Base-by-base conservation (phyloP, 2,888 invertebrate species). In the Agrilus biguttatus region DNA sequence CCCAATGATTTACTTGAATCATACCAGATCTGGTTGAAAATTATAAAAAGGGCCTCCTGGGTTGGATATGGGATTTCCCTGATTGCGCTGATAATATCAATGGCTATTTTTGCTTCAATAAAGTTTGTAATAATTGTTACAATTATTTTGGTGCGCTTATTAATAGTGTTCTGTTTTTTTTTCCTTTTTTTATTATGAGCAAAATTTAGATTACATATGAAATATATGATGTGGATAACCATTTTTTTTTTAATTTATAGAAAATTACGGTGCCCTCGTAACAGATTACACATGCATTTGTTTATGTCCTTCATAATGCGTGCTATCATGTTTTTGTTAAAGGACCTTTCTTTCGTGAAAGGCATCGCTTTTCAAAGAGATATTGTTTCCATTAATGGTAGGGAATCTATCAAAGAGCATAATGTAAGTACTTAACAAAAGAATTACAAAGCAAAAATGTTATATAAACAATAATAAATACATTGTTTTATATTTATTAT, bases 241-340 rank as follows among this genome's bases (percentile, higher is more conserved):
- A 17, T 17, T 17, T 17, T 17, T 17, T 41, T 41, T 41, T 46
- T 36, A 21, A 21, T 44, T 59, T 59, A 35, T 57, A 80, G 80
- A 55, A 73, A 74, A 52, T 62, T 81, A 21, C 69, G 75, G 50
- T 80, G 79, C 57, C 74, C 78, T 1, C 63, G 80, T 46, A 81
- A 80, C 61, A 71, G 72, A 39, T 66, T 81, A 3, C 80, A 80
- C 57, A 70, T 78, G 61, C 75, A 81, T 55, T 65, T 81, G 42
- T 80, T 80, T 60, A 59, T 71, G 1, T 79, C 79, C 1, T 80
- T 78, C 60, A 74, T 78, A 40, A 62, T 79, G 55, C 67, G 78
- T 49, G 77, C 75, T 1, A 66, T 70, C 14, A 69, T 77, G 63
- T 71, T 72, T 2, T 62, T 78, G 12, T 54, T 78, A 37, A 77